A percentile compares a stretch with the other conserved stretches of the same genome.
Evolutionary conservation across 1,140 invertebrate genomes (phyloP).

Genomic region (Whitmania pigra): DNA sequence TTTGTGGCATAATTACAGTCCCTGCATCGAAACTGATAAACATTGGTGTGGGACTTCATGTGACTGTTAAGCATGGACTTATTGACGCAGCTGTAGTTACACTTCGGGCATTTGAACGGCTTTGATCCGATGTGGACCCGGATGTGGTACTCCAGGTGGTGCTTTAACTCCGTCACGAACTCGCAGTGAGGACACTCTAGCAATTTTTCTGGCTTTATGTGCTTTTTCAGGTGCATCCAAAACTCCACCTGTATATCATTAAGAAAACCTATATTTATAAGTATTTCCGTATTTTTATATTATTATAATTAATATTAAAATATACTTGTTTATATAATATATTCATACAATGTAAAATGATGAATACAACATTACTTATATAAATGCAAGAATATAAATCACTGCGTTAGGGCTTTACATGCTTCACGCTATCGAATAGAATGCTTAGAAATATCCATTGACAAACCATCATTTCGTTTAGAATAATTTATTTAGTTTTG

Average conservation of each 20-base stretch:
- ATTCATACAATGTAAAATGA: not conserved
- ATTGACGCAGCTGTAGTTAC: conserved; percentile 68
- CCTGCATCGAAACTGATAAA: conserved; percentile 87
- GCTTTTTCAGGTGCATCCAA: conserved; percentile 73
- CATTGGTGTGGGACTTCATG: conserved; percentile 88
- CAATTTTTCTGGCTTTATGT: conserved; percentile 84
- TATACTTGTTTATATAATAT: not conserved
- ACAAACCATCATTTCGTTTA: too few relatives aligned
- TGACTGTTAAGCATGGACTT: conserved; percentile 99
- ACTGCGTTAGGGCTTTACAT: too few relatives aligned
- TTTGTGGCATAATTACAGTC: conserved; percentile 96
- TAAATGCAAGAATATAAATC: too few relatives aligned
- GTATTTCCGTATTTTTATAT: not conserved
- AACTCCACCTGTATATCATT: conserved; percentile 53
- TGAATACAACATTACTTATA: too few relatives aligned
- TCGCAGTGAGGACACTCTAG: conserved; percentile 79
- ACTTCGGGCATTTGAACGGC: conserved; percentile 81
- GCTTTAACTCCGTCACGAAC: conserved; percentile 97
- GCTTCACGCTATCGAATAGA: too few relatives aligned
- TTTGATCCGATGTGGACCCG: conserved; percentile 89
- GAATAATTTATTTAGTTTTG: too few relatives aligned
- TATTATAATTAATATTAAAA: not conserved
- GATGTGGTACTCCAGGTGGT: conserved; percentile 89
- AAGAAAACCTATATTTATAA: not conserved
- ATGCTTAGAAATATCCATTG: too few relatives aligned